Percentiles rank a stretch among this genome's conserved stretches.
Conservation (phyloP, 2,797 vertebrate genomes). For the Sebastes iracundus region DNA sequence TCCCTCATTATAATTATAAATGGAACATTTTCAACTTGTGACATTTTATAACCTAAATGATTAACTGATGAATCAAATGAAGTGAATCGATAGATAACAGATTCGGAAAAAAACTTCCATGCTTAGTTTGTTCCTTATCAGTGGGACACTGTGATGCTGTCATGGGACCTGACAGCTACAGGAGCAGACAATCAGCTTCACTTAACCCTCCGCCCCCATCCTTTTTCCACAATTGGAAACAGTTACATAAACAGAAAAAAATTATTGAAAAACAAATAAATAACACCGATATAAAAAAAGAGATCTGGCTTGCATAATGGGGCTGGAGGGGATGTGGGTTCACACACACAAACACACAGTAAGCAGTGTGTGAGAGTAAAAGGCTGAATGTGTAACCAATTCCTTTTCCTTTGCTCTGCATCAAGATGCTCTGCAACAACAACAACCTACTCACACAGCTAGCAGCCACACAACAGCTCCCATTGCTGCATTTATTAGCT, state of each 20-base stretch:
- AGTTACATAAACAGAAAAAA: conserved; percentile 68
- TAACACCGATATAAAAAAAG: conserved; percentile 48
- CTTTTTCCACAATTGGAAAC: conserved; percentile 57
- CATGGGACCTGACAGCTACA: conserved; percentile 39
- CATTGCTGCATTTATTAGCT: neutral
- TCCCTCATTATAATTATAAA: neutral
- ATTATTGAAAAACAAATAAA: conserved; percentile 63
- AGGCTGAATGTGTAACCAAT: conserved; percentile 13
- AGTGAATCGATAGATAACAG: neutral
- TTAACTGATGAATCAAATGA: neutral
- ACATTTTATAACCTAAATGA: neutral
- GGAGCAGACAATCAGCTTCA: conserved; percentile 29
- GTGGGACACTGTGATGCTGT: conserved; percentile 9
- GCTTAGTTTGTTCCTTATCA: conserved; percentile 32
- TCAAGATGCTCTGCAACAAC: conserved; percentile 16
- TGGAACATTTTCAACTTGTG: neutral
- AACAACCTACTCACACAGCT: neutral
- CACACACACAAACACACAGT: conserved; percentile 17
- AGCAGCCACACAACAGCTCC: neutral
- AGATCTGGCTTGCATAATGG: conserved; percentile 54
- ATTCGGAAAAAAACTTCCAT: conserved; percentile 4
- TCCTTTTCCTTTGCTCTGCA: conserved; percentile 1
- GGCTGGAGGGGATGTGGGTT: conserved; percentile 45
- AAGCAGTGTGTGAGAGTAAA: neutral
- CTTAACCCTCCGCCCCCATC: conserved; percentile 41